Evolutionary conservation across 1,140 invertebrate species (phyloP), one percentile per base, ranked within the genome.

Genomic region (Micrasema longulum): DNA sequence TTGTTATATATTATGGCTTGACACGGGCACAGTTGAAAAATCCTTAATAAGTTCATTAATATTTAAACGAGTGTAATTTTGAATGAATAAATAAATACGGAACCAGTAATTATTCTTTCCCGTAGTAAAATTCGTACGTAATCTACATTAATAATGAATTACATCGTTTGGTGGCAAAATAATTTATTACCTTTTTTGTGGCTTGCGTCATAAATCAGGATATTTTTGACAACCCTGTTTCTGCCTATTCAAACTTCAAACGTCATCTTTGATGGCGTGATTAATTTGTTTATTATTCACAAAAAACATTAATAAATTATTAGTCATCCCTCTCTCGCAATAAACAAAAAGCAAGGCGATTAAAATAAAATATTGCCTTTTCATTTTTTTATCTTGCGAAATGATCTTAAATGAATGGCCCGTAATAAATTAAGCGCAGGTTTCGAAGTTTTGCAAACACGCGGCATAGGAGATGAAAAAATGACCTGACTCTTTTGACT

Each of bases 211-310:
- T 31, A 31, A 31, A 31, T 31, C 26, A 31, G 26, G 7, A 7
- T 7, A 31, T 31, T 31, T 31, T 22, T 52, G 16, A 7, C 36
- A 60, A 18, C 57, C 31, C 57, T 60, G 22, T 38, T 60, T 9
- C 31, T 9, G 18, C 23, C 26, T 47, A 41, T 62, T 62, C 53
- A 62, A 63, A 63, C 22, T 64, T 36, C 43, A n/a, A 47, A 66
- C 62, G 70, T 72, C 70, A 66, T 55, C 64, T 72, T 66, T 65
- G 70, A 72, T 72, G 26, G 41, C 48, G 62, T 72, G 70, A 72
- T 72, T 72, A 72, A 72, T 72, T 72, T 55, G 62, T 63, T 72
- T 66, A 64, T 64, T 64, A 64, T 64, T 45, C 43, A 45, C 60
- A 35, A 47, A 64, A 64, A 47, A 12, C 26, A 64, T 64, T 64